Evolutionary conservation across 2,113 vertebrate genomes (phyloP), one percentile per base, ranked within the genome.

Genomic region (Piprites chloris): DNA sequence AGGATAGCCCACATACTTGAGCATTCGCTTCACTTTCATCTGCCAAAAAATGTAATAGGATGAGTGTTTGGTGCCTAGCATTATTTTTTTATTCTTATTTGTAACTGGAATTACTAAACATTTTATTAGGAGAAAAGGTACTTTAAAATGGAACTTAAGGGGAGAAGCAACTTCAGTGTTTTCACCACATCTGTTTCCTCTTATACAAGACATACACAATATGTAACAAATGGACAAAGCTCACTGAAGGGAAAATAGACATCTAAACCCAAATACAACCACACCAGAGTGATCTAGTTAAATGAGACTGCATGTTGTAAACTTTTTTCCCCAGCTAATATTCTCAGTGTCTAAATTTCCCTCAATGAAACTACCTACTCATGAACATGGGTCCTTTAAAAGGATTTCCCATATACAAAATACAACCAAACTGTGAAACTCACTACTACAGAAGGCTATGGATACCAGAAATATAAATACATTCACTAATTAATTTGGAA

Each of bases 1-100:
- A 93, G 63, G 59, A 83, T 62, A 85, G 91, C 59, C 71, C 75
- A 95, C 81, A 82, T 93, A 95, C 19, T 91, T 56, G 13, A 96
- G 9, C 62, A 93, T 74, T 94, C 91, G 74, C 35, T 95, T 90
- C 58, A 47, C 23, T 77, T 91, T 35, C 46, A 91, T 91, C 72
- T 95, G 93, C 90, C 90, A 95, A 77, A 86, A 96, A 80, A 88
- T 41, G 21, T 76, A 91, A 80, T 14, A 77, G 0, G 5, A 73
- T 55, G 46, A 86, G 50, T 50, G 23, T 91, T 69, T 59, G 18
- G 71, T 80, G 78, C 35, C 80, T 47, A 80, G 39, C 9, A 28
- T 47, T 91, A 77, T 77, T 94, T 85, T 84, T 85, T 91, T 12
- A 65, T 59, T 89, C 63, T 85, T 85, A 59, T 55, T 86, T 77